These are phyloP conservation scores for Cromileptes altivelis DNA, from an alignment of 2,113 vertebrate species.

Conservation along the genomic window DNA sequence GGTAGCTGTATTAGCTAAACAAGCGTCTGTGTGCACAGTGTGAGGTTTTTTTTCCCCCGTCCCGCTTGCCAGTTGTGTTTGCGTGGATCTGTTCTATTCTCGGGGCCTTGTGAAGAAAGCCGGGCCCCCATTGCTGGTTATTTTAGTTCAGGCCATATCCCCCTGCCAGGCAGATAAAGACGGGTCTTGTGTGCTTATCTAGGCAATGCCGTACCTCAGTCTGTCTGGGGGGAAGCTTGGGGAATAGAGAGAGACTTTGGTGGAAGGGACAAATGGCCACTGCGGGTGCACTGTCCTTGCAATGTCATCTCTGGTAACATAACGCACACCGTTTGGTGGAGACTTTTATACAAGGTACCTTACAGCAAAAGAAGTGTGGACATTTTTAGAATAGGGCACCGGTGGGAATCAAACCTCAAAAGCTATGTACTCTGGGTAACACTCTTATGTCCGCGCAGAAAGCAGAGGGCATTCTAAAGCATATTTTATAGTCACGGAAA, in stretches of 20 bases:
- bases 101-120: conserved; percentile 70
- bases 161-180: conserved; percentile 79
- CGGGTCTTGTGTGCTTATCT: conserved; percentile 73
- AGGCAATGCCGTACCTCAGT: conserved; percentile 54
- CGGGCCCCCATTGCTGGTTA: conserved; percentile 61
- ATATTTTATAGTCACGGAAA: not conserved
- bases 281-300: conserved; percentile 54
- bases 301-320: conserved; percentile 61
- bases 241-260: conserved; percentile 55
- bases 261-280: conserved; percentile 59
- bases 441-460: not conserved
- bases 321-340: conserved; percentile 8
- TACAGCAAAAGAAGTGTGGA: conserved; percentile 17
- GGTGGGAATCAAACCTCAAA: conserved; percentile 43
- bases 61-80: conserved; percentile 45
- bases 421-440: not conserved
- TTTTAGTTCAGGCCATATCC: conserved; percentile 65
- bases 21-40: conserved; percentile 65
- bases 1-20: conserved; percentile 75
- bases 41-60: conserved; percentile 25
- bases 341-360: conserved; percentile 35
- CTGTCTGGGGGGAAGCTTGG: conserved; percentile 62
- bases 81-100: conserved; percentile 67
- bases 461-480: conserved; percentile 6
- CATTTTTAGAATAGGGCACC: conserved; percentile 39